Base-by-base conservation (phyloP, 2,113 vertebrate species). In the Poecile atricapillus region DNA sequence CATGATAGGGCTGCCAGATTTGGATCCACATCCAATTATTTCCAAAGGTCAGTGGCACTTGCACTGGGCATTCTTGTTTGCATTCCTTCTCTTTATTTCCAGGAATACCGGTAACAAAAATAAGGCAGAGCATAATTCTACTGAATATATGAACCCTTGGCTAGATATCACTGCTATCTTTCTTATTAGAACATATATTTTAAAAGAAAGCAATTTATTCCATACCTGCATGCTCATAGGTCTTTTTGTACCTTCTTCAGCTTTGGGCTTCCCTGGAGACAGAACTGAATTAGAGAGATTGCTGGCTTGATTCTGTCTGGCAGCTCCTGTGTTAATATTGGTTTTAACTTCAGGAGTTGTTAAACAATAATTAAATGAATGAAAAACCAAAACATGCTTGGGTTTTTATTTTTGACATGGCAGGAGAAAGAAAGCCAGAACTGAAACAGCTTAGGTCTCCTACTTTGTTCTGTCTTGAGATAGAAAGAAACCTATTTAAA, bases 11-110 rank as follows among this genome's bases (percentile, higher is more conserved):
- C 70, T 92, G 91, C 87, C 94, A 96, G 49, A 53, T 93, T 74
- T 91, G 76, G 84, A 90, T 84, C 77, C 69, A 87, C 52, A 93
- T 91, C 62, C 71, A 96, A 94, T 91, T 95, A 92, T 92, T 90
- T 96, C 81, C 85, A 94, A 94, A 93, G 88, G 92, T 93, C 93
- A 94, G 75, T 90, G 28, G 37, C 56, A 82, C 73, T 92, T 93
- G 76, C 79, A 93, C 73, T 71, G 90, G 76, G 64, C 86, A 71
- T 83, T 78, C n/a, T 64, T 4, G 4, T 94, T 95, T 95, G 60
- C 3, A 5, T 67, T 86, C 47, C 37, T 77, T 65, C 64, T 93
- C 55, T 65, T 88, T 83, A 93, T 96, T 93, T 95, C 68, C 73
- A 83, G 56, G 47, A 92, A 93, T 35, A 28, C 7, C 31, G 21